Evolutionary conservation across 2,888 invertebrate species (phyloP), one percentile per base, ranked within the genome.

Genomic region (Mythimna pallens): DNA sequence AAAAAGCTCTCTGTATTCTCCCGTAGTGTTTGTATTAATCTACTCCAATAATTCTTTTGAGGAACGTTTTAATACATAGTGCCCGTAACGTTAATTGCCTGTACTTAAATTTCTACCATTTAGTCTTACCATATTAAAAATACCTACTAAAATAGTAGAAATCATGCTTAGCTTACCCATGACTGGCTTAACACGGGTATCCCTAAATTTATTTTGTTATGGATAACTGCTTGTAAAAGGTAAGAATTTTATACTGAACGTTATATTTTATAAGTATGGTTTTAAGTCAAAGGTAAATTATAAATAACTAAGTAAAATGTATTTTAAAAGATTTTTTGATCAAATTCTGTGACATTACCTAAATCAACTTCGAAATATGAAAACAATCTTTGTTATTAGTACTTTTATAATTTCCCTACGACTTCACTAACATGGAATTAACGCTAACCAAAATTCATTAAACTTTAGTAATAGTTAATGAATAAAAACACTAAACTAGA

Each of bases 141-240:
- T 86, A 86, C 73, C 80, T 90, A 90, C 89, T 88, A 89, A 88
- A 65, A 76, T 88, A 76, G 88, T 91, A 92, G 89, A 88, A 89
- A 87, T 81, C 74, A 83, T 83, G 91, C 92, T 92, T 92, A 67
- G 91, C 92, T 91, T 92, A 86, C 87, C 80, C 84, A 76, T 84
- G 89, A 80, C 85, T 89, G 90, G 90, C 92, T 91, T 90, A 70
- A 80, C 65, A 83, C 78, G 59, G 70, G 81, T 68, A 77, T 75
- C 75, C 57, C 47, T 81, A 71, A 72, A 65, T 14, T 66, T 80
- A 73, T 72, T 77, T 80, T 78, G 0, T 74, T 78, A 83, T 77
- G 83, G 83, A 79, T 73, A 76, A 70, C 81, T 82, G 81, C 73
- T 80, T 87, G 71, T 25, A 76, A 77, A 89, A 90, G 92, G 92